phyloP scores from a whole-genome alignment of 2,113 vertebrate species.

The Chloropsis hardwickii region DNA sequence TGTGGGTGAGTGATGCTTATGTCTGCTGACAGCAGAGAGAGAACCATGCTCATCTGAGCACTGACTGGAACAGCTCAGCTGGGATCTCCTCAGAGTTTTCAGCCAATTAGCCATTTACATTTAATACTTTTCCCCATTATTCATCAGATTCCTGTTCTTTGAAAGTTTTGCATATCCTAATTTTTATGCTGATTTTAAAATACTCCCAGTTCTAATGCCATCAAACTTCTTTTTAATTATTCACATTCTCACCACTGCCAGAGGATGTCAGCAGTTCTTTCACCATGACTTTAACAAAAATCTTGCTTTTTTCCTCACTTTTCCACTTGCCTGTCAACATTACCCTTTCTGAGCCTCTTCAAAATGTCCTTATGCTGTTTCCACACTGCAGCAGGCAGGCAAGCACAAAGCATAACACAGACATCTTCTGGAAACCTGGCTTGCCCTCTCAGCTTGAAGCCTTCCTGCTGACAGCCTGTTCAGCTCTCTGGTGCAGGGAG shows the following conservation, averaged over 20 bases:
- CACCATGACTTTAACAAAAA: neutral
- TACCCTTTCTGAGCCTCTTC: neutral
- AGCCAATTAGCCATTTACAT: neutral
- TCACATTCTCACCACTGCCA: neutral
- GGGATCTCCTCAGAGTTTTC: neutral
- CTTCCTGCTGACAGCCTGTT: neutral
- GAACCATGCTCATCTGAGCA: neutral
- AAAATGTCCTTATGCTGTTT: neutral
- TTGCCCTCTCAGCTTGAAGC: neutral
- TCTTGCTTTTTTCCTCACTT: neutral
- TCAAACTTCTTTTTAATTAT: neutral
- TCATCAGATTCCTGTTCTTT: neutral
- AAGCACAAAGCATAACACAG: neutral
- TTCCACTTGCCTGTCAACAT: neutral
- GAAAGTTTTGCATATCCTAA: neutral
- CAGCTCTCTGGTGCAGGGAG: neutral
- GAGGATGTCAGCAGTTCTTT: neutral
- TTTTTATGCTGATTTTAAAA: neutral
- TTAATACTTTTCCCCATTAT: neutral
- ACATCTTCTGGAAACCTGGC: neutral
- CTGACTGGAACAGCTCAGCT: neutral
- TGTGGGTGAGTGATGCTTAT: neutral
- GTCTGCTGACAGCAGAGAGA: neutral
- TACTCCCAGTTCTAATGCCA: neutral
- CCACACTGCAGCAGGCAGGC: neutral